Evolutionary conservation across 2,888 invertebrate genomes (phyloP).

Genomic region (Drosophila falleni): DNA sequence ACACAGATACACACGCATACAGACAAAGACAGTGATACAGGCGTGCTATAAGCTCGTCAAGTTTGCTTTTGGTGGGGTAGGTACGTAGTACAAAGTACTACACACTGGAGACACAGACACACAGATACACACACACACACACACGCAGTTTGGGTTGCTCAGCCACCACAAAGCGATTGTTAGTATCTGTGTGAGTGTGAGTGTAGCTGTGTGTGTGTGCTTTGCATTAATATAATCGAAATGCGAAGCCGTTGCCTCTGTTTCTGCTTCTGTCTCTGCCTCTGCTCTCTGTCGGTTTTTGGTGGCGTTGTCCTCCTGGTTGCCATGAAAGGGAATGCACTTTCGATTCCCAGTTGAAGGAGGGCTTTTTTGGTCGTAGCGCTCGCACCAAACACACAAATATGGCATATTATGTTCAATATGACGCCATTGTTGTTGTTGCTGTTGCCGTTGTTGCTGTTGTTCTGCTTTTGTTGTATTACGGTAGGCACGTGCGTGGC

Average conservation of each 20-base stretch:
- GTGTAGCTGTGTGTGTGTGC: conserved; percentile 45
- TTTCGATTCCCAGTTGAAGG: conserved; percentile 74
- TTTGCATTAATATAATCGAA: conserved; percentile 81
- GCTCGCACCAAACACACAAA: conserved; percentile 59
- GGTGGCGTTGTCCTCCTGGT: conserved; percentile 49
- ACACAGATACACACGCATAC: conserved; percentile 25
- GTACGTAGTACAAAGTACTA: conserved; percentile 60
- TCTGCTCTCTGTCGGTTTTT: conserved; percentile 4
- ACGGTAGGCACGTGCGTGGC: conserved; percentile 81
- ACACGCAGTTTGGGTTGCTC: conserved; percentile 34
- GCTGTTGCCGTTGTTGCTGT: conserved; percentile 13
- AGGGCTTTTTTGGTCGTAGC: conserved; percentile 61
- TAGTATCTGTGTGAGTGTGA: conserved; percentile 17
- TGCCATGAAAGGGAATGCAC: conserved; percentile 81
- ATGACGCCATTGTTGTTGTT: conserved; percentile 74
- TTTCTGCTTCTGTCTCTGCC: too few species aligned
- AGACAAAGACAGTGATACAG: conserved; percentile 18
- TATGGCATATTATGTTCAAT: conserved; percentile 79
- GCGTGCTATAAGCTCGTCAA: conserved; percentile 71
- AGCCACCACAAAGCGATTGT: conserved; percentile 60
- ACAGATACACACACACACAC: conserved; percentile 15
- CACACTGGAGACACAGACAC: conserved; percentile 37
- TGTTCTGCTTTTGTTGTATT: conserved; percentile 68
- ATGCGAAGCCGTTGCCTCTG: conserved; percentile 61
- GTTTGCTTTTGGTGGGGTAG: conserved; percentile 85